Evolutionary conservation across 2,113 vertebrate genomes (phyloP), one percentile per base, ranked within the genome.

Genomic region (Centropus unirufus): DNA sequence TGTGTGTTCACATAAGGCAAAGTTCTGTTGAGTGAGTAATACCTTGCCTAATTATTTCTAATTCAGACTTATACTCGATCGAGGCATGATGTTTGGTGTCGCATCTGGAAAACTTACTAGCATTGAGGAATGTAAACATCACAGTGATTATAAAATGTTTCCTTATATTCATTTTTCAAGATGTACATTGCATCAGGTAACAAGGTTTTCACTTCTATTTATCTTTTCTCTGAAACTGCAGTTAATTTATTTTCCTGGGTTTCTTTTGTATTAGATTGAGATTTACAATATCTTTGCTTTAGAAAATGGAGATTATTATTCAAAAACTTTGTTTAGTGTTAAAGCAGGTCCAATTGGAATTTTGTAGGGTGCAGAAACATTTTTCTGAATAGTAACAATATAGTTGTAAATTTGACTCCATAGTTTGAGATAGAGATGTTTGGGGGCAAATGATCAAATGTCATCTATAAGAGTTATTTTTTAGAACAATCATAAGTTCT

Each of bases 251-350:
- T 96, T 95, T 80, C 34, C 58, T 70, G 12, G 15, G 2, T 72
- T 83, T 94, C 85, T 72, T 83, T 94, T 87, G 39, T 63, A 29
- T 90, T 87, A 87, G n/a, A 58, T 40, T 32, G 23, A 90, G 39
- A 76, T 94, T 93, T 96, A n/a, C 26, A 92, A 20, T 82, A 66
- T 6, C 14, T 73, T 88, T 97, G 52, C 6, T 64, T 96, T 92
- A 55, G 30, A 54, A 64, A 90, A 72, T 12, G 12, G 17, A 22
- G 12, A 21, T 61, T 47, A 34, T 68, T 55, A 77, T 59, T 12
- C 13, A 23, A 23, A n/a, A 6, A 8, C 40, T 74, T 92, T 12
- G 2, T 42, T 76, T 57, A 14, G 19, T 1, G 0, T 55, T n/a
- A 79, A 66, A 83, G 47, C 36, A 74, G 63, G 34, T 58, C 24